These are phyloP conservation scores for Lithophane semibrunnea DNA, from an alignment of 2,888 invertebrate genomes.

Conservation along the genomic window DNA sequence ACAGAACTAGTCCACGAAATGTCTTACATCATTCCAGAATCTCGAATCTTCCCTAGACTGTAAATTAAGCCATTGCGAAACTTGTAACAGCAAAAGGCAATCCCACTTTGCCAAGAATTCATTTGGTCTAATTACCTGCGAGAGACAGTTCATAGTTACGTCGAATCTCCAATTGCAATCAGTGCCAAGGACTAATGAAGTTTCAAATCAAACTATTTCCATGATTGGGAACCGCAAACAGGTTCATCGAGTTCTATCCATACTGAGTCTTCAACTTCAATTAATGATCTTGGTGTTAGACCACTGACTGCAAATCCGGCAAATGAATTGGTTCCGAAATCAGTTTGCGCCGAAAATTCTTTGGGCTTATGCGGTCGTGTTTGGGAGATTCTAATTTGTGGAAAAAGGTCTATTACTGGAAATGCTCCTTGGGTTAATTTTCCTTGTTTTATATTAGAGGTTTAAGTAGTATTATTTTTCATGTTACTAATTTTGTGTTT, in stretches of 20 bases:
- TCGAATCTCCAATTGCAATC: conserved; percentile 63
- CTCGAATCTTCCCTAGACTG: conserved; percentile 20
- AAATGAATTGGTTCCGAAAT: conserved; percentile 78
- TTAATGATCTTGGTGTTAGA: conserved; percentile 76
- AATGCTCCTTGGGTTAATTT: conserved; percentile 2
- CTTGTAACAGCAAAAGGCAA: conserved; percentile 50
- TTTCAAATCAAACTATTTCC: conserved; percentile 68
- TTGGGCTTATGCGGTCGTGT: conserved; percentile 32
- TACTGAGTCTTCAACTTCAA: conserved; percentile 75
- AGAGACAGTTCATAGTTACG: conserved; percentile 52
- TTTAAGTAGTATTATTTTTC: background rate
- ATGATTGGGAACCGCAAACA: conserved; percentile 67
- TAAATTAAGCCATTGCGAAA: conserved; percentile 51
- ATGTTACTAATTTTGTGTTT: background rate
- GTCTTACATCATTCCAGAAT: conserved; percentile 27
- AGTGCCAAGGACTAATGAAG: conserved; percentile 63
- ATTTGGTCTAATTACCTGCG: conserved; percentile 59
- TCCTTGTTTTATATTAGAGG: conserved; percentile 2
- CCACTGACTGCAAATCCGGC: conserved; percentile 75
- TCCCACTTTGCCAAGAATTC: conserved; percentile 46
- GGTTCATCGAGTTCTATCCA: conserved; percentile 53
- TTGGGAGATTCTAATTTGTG: conserved; percentile 33
- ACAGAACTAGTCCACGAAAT: conserved; percentile 7
- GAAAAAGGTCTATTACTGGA: conserved; percentile 3
- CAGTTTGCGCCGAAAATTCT: conserved; percentile 52